Evolutionary conservation across 2,888 invertebrate genomes (phyloP), one percentile per base, ranked within the genome.

Genomic region (Ametastegia equiseti): DNA sequence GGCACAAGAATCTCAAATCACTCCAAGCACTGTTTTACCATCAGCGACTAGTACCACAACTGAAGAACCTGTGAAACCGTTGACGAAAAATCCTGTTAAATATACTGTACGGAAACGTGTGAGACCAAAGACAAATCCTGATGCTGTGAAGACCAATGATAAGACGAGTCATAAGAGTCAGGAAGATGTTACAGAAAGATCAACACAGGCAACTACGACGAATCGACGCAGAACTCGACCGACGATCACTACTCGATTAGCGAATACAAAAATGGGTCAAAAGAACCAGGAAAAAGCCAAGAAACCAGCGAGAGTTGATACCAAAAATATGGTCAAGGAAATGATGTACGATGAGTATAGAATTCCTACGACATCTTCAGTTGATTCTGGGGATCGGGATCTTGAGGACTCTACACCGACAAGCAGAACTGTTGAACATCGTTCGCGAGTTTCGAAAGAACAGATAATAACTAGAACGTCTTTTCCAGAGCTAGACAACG

Each of bases 391-490:
- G 84, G 81, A 81, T 81, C 83, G 39, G 19, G 63, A 75, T 13
- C 13, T 42, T 54, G 83, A 81, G 50, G 75, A 81, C 65, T 69
- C 84, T 7, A 85, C 85, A 5, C 85, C 88, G 0, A 85, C 85
- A 27, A 85, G 81, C 13, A 84, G 84, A 83, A 86, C 87, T 0
- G 63, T 87, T 63, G 88, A 87, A 67, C 88, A 87, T 63, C 88
- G 86, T 54, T 87, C 87, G 1, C 85, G 86, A 7, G 86, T 89
- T 13, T 87, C 88, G 0, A 89, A 88, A 36, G 87, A 88, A 78
- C 86, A 88, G 57, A 88, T 86, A 15, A 85, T 88, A 39, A 88
- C 86, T 0, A 87, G 87, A 75, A 87, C 86, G 1, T 84, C 84
- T 19, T 88, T 86, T 79, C 88, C 88, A 0, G 79, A 84, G 11